Evolutionary conservation across 2,888 invertebrate species (phyloP), one percentile per base, ranked within the genome.

Genomic region (Glomeris marginata): DNA sequence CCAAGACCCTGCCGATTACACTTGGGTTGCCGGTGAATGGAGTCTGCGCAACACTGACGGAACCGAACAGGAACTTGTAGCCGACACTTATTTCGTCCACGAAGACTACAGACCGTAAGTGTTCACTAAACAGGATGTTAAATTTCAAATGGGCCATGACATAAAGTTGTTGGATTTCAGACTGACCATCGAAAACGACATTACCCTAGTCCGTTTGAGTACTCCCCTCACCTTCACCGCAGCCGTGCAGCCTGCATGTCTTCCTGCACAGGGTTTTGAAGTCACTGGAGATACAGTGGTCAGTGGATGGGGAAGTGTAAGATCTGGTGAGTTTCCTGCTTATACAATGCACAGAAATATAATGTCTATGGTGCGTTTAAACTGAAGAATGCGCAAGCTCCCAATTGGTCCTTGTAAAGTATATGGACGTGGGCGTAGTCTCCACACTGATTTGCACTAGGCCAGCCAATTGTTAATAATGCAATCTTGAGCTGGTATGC

Each of bases 231-330:
- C 18, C 20, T 35, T 49, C 5, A 28, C 21, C 8, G n/a, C 28
- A 5, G 28, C 8, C 13, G 18, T 35, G 18, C 34, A 18, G 13
- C 11, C 21, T 18, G 36, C 43, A 1, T 49, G 49, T 22, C 16
- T 49, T 13, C 49, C 49, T 15, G 43, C 18, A 18, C 20, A 35
- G 34, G n/a, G 20, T n/a, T 21, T 20, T 21, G 36, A 34, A 13
- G 20, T 41, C 3, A 8, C 33, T 13, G 49, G 43, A 1, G 13
- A 35, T n/a, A 37, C 20, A 3, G 43, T 36, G 4, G 49, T 49
- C 11, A 43, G 41, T n/a, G 49, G 49, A 35, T 49, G 49, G 49
- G 49, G 49, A 16, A 2, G 16, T n/a, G 35, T 36, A 8, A 2
- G 21, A 35, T 28, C 33, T 35, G 43, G 49, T 35, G 41, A 34